Conservation (phyloP, 2,888 invertebrate species). For the Callosobruchus maculatus region DNA sequence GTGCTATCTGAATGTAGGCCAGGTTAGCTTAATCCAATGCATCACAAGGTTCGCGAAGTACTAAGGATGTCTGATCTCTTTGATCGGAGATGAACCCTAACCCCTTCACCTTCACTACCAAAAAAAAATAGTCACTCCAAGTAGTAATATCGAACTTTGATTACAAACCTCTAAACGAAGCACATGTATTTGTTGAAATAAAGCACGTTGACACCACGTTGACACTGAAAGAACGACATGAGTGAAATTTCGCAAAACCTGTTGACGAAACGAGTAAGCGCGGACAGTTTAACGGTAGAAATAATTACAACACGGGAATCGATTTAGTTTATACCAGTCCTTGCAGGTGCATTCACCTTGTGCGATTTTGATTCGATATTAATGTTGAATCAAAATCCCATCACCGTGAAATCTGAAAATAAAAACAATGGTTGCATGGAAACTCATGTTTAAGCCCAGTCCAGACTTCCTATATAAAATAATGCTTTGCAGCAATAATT, state of each 20-base stretch:
- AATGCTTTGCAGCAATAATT: no score
- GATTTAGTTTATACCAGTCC: background rate
- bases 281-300: background rate
- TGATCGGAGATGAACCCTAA: no score
- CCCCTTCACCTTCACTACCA: no score
- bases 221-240: background rate
- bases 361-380: background rate
- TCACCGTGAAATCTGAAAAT: background rate
- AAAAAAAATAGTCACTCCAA: no score
- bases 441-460: background rate
- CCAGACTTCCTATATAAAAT: no score
- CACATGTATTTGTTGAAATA: no score
- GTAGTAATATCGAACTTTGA: no score
- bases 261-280: background rate
- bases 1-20: no score
- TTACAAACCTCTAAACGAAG: no score
- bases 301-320: background rate
- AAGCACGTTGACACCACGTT: background rate
- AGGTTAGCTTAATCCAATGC: no score
- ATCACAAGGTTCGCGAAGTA: no score
- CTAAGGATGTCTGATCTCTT: no score
- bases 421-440: background rate
- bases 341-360: background rate
- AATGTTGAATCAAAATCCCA: background rate
- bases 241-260: background rate